Base-by-base conservation (phyloP, 2,797 vertebrate species). In the Monodelphis domestica region DNA sequence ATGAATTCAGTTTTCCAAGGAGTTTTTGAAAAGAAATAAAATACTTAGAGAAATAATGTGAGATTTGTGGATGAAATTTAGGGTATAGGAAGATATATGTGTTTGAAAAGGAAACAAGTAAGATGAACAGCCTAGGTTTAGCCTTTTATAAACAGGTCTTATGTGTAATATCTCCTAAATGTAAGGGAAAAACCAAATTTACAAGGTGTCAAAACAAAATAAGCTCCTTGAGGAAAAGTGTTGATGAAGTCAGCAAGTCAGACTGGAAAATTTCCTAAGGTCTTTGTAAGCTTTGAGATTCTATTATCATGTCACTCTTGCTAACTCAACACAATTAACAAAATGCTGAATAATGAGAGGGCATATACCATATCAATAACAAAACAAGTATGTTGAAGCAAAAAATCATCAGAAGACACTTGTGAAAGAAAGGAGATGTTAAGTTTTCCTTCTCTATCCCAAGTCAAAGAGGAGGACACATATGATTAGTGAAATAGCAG, bases 401-500 rank as follows among this genome's bases (percentile, higher is more conserved):
- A 78, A 78, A 45, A 78, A 17, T 70, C 12, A 70, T 70, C 10
- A 38, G n/a, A n/a, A n/a, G n/a, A n/a, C n/a, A n/a, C n/a, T n/a
- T n/a, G n/a, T n/a, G 92, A 84, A 3, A 14, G 57, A 88, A 45
- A 52, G 51, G 88, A 63, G 53, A 70, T 3, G 4, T 56, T 2
- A 0, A 90, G 1, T 78, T 54, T 12, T 51, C n/a, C 38, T 7
- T 29, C 21, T 12, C 78, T 59, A 12, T 54, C 93, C 38, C 88
- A 57, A 24, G 70, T 56, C 50, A 12, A 7, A 53, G 51, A 6
- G 26, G 54, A 87, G 90, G 95, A 95, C 54, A 54, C 30, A 4
- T 45, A 45, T 57, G 95, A 95, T 55, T 89, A 59, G 10, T 28
- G 52, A 30, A 29, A 94, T 4, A 51, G 51, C 33, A 91, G 93